Evolutionary conservation across 2,888 invertebrate genomes (phyloP).

Genomic region (Trypoxylon attenuatum): DNA sequence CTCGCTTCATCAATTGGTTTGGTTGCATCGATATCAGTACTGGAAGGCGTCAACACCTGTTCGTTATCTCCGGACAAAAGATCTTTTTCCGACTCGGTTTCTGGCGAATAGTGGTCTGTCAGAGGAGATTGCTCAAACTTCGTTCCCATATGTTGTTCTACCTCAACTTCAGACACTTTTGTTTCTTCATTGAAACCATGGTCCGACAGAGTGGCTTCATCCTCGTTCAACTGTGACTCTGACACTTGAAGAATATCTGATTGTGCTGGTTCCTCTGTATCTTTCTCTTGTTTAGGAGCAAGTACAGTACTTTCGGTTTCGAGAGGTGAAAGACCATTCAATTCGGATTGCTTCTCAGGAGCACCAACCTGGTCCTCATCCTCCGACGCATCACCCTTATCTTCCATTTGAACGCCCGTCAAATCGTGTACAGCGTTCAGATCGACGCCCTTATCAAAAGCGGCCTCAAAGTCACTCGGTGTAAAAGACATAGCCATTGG

Average conservation of each 20-base stretch:
- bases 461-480: slow-evolving; percentile 63
- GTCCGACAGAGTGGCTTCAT: slow-evolving; percentile 19
- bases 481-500: slow-evolving; percentile 70
- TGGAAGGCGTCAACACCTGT: slow-evolving; percentile 17
- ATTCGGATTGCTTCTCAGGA: background rate
- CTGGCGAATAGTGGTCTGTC: slow-evolving; percentile 21
- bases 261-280: slow-evolving; percentile 12
- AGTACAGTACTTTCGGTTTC: background rate
- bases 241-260: background rate
- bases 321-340: background rate
- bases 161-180: slow-evolving; percentile 2
- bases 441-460: slow-evolving; percentile 68
- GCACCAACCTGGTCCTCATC: background rate
- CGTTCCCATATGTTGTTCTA: background rate
- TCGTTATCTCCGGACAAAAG: slow-evolving; percentile 15
- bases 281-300: background rate
- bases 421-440: slow-evolving; percentile 75
- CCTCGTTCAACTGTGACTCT: slow-evolving; percentile 11
- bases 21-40: slow-evolving; percentile 22
- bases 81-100: slow-evolving; percentile 28
- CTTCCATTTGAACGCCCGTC: slow-evolving; percentile 58
- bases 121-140: slow-evolving; percentile 28
- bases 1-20: slow-evolving; percentile 24
- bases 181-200: background rate
- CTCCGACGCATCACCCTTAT: slow-evolving; percentile 18